Conservation (phyloP, 1,140 invertebrate genomes). For the Vollenhovia emeryi region DNA sequence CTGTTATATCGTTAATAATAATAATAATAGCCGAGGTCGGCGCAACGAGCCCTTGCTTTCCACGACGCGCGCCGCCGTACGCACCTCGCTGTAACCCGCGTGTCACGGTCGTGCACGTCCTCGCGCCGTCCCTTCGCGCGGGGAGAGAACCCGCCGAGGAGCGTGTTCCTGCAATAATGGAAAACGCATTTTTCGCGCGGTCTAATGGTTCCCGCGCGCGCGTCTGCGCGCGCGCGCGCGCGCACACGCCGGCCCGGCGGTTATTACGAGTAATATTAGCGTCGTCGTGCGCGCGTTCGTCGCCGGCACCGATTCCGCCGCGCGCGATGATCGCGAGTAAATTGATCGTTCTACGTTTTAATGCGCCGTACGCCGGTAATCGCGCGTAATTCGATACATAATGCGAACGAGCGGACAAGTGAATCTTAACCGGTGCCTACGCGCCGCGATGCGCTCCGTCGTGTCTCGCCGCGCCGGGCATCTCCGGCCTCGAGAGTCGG, state of each 20-base stretch:
- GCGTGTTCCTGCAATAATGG: slow-evolving; percentile 62
- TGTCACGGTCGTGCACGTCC: slow-evolving; percentile 65
- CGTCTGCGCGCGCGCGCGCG: background rate
- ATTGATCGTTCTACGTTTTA: slow-evolving; percentile 60
- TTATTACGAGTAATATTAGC: slow-evolving; percentile 57
- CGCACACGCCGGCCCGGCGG: background rate
- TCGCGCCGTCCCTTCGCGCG: background rate
- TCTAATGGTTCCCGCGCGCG: slow-evolving; percentile 39
- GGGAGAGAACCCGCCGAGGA: background rate
- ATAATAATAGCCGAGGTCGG: slow-evolving; percentile 16
- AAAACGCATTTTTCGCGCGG: slow-evolving; percentile 58
- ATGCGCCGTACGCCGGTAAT: slow-evolving; percentile 31
- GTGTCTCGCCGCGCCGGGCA: background rate
- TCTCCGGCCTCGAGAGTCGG: background rate
- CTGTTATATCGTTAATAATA: background rate
- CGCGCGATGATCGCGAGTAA: slow-evolving; percentile 38
- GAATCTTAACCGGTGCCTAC: slow-evolving; percentile 37
- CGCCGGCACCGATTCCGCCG: slow-evolving; percentile 43
- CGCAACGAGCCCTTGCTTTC: slow-evolving; percentile 36
- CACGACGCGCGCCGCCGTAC: slow-evolving; percentile 18
- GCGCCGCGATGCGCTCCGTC: background rate
- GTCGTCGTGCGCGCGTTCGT: slow-evolving; percentile 39
- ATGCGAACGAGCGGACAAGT: slow-evolving; percentile 41
- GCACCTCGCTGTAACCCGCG: slow-evolving; percentile 60
- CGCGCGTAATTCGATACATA: slow-evolving; percentile 53